A percentile compares a stretch with the other conserved stretches of the same genome.
Evolutionary conservation across 2,888 invertebrate genomes (phyloP).

Genomic region (Agriopis leucophaearia): DNA sequence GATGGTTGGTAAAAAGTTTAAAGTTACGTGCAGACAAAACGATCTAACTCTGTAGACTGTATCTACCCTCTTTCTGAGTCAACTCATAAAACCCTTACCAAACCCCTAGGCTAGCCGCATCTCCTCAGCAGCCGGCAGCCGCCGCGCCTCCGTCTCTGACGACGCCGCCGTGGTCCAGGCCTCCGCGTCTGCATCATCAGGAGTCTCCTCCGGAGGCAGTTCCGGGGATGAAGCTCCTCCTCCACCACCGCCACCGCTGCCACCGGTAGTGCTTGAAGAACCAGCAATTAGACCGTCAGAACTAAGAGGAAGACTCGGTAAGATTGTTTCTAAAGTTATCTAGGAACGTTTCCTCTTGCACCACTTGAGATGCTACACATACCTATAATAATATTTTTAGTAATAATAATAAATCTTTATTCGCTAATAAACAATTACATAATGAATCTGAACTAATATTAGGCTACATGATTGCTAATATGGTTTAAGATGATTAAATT

Average conservation of each 20-base stretch:
- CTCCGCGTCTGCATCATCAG: conserved; percentile 70
- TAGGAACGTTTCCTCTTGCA: too few species aligned
- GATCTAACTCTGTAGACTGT: too few species aligned
- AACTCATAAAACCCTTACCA: neutral
- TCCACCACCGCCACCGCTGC: conserved; percentile 89
- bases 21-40: too few species aligned
- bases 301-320: conserved; percentile 80
- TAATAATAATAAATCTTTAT: too few species aligned
- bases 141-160: conserved; percentile 75
- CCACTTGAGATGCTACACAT: too few species aligned
- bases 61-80: too few species aligned
- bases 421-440: too few species aligned
- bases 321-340: conserved; percentile 44
- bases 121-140: conserved; percentile 79
- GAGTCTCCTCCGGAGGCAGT: conserved; percentile 77
- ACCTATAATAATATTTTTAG: too few species aligned
- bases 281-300: conserved; percentile 89
- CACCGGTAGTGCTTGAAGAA: conserved; percentile 88
- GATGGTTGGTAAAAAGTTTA: too few species aligned
- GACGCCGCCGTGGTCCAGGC: conserved; percentile 66
- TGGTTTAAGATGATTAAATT: too few species aligned
- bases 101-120: conserved; percentile 73
- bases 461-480: too few species aligned
- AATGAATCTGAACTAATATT: too few species aligned
- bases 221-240: conserved; percentile 87